Percentiles rank a stretch among this genome's conserved stretches.
These are phyloP conservation scores for Sparus aurata DNA, from an alignment of 2,797 vertebrate genomes.

Conservation along the genomic window DNA sequence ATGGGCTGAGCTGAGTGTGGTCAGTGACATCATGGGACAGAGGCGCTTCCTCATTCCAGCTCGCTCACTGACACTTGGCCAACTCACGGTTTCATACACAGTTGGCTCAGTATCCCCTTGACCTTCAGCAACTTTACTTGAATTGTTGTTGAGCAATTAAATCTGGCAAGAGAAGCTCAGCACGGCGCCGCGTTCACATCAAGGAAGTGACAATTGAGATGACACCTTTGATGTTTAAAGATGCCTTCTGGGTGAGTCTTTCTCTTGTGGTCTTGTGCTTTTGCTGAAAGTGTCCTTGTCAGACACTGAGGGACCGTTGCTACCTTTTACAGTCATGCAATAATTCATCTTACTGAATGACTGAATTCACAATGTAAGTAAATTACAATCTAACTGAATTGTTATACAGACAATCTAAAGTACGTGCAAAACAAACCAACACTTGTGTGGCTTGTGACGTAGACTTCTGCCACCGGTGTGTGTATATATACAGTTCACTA, in stretches of 20 bases:
- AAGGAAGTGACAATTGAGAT: slow-evolving; percentile 65
- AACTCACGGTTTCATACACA: slow-evolving; percentile 53
- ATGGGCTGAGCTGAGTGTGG: slow-evolving; percentile 65
- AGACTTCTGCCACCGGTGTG: too few species aligned
- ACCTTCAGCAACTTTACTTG: neutral
- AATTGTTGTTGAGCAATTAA: neutral
- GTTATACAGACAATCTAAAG: neutral
- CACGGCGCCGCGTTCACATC: neutral
- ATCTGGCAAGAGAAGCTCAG: neutral
- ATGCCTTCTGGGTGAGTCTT: slow-evolving; percentile 95
- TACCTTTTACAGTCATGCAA: neutral
- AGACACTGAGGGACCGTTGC: neutral
- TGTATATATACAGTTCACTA: neutral
- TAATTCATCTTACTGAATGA: neutral
- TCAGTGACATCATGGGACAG: slow-evolving; percentile 84
- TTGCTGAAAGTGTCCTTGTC: neutral
- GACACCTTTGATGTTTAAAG: slow-evolving; percentile 89
- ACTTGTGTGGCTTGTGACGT: neutral
- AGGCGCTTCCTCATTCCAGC: slow-evolving; percentile 90
- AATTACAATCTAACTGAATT: neutral
- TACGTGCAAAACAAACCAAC: neutral
- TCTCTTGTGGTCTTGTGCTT: neutral
- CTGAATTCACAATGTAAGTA: neutral
- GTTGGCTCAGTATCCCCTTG: neutral
- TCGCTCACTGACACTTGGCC: slow-evolving; percentile 55